Base-by-base conservation (phyloP, 1,140 invertebrate genomes). In the Aphaenogaster ashmeadi region DNA sequence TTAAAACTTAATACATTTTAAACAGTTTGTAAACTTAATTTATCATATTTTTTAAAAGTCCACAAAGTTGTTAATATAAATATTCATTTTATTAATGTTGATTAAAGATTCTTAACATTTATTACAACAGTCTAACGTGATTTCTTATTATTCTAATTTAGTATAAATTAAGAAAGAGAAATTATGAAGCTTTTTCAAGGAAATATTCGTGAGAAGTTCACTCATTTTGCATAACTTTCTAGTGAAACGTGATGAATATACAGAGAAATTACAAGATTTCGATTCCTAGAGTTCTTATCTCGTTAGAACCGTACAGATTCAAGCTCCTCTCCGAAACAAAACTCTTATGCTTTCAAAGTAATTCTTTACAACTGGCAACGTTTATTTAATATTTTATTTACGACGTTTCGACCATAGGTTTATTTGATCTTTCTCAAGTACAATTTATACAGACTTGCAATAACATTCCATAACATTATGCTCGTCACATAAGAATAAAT, bases 221-320 rank as follows among this genome's bases (percentile, higher is more conserved):
- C 15, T 9, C 5, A 33, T 78, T 79, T 66, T 52, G 18, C 18
- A 21, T 66, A 64, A 79, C 77, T 79, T 52, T 66, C 44, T n/a
- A 79, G 6, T 66, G 44, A 79, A 79, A 79, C 18, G 1, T 36
- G 3, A 64, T 8, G 5, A 41, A 77, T 77, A 18, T 9, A 60
- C n/a, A 60, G 2, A 60, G 2, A 60, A 41, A 41, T 75, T 58
- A 50, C 4, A 33, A 72, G 3, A 72, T 60, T 54, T 74, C 9
- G 36, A 74, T n/a, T 74, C 6, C 0, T 11, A 58, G 11, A 36
- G 11, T 41, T 58, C 54, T 41, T 2, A 13, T 75, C 3, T 27
- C 21, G 36, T n/a, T 38, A 8, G 15, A 77, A 44, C 5, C 3
- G 27, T 6, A 11, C 27, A 52, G 13, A 21, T 69, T 72, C 44